These are phyloP conservation scores for Lottia gigantea DNA, from an alignment of 2,888 invertebrate species.

Conservation along the genomic window DNA sequence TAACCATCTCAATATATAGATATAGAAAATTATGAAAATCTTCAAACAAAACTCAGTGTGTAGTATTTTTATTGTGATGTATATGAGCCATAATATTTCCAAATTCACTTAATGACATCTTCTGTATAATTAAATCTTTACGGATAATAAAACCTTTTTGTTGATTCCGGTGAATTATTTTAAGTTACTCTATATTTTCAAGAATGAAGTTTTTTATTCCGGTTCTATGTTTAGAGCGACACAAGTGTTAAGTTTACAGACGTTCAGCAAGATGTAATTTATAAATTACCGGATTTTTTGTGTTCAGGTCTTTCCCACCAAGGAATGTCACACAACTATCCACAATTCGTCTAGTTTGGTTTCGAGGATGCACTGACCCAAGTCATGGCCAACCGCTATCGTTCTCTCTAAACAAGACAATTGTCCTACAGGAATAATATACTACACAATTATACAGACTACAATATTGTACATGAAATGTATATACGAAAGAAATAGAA, in stretches of 20 bases:
- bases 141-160: too few species aligned
- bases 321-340: constrained; percentile 20
- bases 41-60: too few species aligned
- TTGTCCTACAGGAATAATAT: constrained; percentile 85
- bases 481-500: constrained; percentile 77
- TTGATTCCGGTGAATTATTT: too few species aligned
- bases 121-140: too few species aligned
- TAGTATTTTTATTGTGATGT: too few species aligned
- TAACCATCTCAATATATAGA: too few species aligned
- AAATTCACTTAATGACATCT: too few species aligned
- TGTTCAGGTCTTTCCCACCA: constrained; percentile 36
- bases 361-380: constrained; percentile 52
- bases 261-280: constrained; percentile 35
- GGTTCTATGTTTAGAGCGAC: neutral
- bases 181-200: too few species aligned
- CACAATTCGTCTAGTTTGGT: constrained; percentile 51
- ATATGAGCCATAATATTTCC: too few species aligned
- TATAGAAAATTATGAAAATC: too few species aligned
- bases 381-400: constrained; percentile 37
- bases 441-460: constrained; percentile 98
- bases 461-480: constrained; percentile 95
- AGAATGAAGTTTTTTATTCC: neutral
- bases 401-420: constrained; percentile 74
- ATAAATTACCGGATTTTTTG: constrained; percentile 40
- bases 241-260: neutral